phyloP scores from a whole-genome alignment of 2,888 invertebrate genomes.

The Meteorus cinctellus region DNA sequence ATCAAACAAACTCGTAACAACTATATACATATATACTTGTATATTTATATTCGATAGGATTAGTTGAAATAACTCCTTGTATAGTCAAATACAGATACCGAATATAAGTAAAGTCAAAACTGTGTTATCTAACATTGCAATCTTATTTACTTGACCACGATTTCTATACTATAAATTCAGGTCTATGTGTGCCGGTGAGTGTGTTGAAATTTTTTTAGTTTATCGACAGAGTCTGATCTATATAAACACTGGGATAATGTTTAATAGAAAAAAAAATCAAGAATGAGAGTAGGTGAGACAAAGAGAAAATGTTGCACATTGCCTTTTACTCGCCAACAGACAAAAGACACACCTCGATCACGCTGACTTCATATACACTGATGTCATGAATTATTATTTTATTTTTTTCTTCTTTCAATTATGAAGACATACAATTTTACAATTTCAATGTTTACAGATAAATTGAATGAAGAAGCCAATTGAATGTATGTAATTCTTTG shows the following conservation, averaged over 20 bases:
- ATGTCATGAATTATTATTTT: conserved; percentile 19
- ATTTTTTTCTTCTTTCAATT: neutral
- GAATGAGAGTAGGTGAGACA: neutral
- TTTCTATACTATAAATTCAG: neutral
- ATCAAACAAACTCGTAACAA: neutral
- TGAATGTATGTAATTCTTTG: neutral
- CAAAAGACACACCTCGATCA: conserved; percentile 29
- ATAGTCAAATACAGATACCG: neutral
- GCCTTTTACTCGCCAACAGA: conserved; percentile 21
- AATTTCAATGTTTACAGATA: neutral
- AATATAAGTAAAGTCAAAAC: neutral
- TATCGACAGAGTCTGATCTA: neutral
- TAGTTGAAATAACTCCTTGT: conserved; percentile 12
- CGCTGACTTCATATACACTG: neutral
- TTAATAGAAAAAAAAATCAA: neutral
- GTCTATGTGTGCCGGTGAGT: no score
- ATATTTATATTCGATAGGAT: neutral
- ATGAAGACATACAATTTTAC: conserved; percentile 9
- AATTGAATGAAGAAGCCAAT: neutral
- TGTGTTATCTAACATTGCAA: neutral
- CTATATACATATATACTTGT: neutral
- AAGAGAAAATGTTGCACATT: conserved; percentile 15
- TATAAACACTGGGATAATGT: neutral
- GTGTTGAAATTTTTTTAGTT: neutral
- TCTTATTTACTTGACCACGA: neutral